Base-by-base conservation (phyloP, 2,113 vertebrate genomes). In the Nibea albiflora region DNA sequence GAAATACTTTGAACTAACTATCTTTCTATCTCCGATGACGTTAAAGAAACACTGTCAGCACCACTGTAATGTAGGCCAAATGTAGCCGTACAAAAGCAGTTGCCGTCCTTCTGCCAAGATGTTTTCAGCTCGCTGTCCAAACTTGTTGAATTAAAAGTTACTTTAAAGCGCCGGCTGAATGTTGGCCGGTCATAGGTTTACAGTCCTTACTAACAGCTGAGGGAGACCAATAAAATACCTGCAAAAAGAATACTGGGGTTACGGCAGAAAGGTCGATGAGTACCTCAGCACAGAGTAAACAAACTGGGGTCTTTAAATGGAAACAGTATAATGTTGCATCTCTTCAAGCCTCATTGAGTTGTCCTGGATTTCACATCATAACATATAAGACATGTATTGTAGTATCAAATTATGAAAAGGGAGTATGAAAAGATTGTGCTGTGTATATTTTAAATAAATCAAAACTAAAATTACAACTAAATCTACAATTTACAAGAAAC, bases 311-410 rank as follows among this genome's bases (percentile, higher is more conserved):
- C 71, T 81, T 86, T 72, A 75, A 88, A 83, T 71, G 78, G 54
- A 75, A 65, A 61, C 88, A 72, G 49, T 74, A 58, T 69, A 80
- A 77, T 65, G 64, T 74, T 84, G 73, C 60, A 64, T 46, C 42
- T 58, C 46, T 20, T 70, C 47, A 60, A 46, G 54, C 44, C 11
- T 22, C 10, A 14, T 16, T 16, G n/a, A 46, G 12, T 16, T 46
- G 39, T 64, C n/a, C 62, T 46, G 39, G 39, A 64, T 46, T 42
- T 42, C 20, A 39, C 10, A 12, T 11, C 9, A 24, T 20, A 35
- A 11, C n/a, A 19, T 62, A 2, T 62, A 17, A 39, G 9, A 39
- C 20, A 62, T 20, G 61, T 14, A 39, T 39, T 39, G 19, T 61
- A 39, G 19, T 61, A 39, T 39, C 16, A 49, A 15, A 49, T 49